Conservation (phyloP, 2,113 vertebrate species). For the Narcine bancroftii region DNA sequence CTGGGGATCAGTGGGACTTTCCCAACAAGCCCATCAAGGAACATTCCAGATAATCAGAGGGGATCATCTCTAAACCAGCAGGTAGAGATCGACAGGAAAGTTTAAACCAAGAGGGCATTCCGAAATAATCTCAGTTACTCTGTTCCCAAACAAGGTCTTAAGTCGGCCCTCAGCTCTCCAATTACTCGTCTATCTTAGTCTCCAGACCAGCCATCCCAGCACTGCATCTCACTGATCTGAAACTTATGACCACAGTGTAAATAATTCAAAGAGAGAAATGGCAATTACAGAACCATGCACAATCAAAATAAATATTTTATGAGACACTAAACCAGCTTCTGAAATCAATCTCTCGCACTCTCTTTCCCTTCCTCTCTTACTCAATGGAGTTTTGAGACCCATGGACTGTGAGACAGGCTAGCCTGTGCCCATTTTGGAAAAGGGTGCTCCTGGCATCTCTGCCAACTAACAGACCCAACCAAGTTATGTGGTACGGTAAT, state of each 20-base stretch:
- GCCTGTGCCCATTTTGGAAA: no score
- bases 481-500: no score
- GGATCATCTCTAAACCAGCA: not conserved
- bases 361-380: slow-evolving; percentile 1
- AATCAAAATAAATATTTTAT: slow-evolving; percentile 75
- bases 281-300: slow-evolving; percentile 70
- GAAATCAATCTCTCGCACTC: slow-evolving; percentile 54
- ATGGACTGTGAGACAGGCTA: not conserved
- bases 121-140: slow-evolving; percentile 20
- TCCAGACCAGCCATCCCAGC: not conserved
- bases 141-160: not conserved
- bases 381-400: not conserved
- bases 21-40: not conserved
- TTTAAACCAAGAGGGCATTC: not conserved
- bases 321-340: slow-evolving; percentile 67
- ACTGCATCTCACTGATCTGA: slow-evolving; percentile 9
- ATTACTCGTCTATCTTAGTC: not conserved
- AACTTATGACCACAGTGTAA: slow-evolving; percentile 46
- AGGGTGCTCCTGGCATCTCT: not conserved
- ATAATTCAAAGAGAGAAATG: slow-evolving; percentile 67
- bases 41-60: not conserved
- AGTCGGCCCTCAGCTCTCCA: not conserved
- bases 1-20: not conserved
- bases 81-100: not conserved
- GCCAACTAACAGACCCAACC: no score